phyloP scores from a whole-genome alignment of 2,113 vertebrate genomes.

The Sterna hirundo region DNA sequence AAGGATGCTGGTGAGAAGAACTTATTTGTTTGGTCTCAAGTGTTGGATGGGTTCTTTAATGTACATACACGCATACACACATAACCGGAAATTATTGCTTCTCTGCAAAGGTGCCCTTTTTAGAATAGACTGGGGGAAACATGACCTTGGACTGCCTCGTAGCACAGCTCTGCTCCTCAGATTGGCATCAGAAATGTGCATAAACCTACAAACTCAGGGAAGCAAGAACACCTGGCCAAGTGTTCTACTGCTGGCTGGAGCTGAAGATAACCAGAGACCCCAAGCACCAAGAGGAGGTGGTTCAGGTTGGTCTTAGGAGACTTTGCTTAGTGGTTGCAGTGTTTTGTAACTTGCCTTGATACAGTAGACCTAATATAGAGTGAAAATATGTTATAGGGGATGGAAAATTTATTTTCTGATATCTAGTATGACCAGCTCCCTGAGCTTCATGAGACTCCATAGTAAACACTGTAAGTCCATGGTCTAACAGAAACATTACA shows the following conservation, averaged over 20 bases:
- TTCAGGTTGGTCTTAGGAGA: background rate
- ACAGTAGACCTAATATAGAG: background rate
- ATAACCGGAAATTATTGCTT: background rate
- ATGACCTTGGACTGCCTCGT: background rate
- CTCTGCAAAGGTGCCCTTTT: background rate
- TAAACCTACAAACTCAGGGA: background rate
- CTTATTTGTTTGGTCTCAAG: background rate
- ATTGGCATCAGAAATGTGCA: background rate
- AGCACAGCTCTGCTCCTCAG: background rate
- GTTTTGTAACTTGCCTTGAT: background rate
- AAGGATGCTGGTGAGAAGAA: background rate
- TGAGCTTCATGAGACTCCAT: background rate
- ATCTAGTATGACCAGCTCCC: background rate
- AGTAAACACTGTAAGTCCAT: background rate
- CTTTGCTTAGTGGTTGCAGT: background rate
- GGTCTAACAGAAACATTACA: background rate
- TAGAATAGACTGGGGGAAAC: background rate
- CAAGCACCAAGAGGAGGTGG: background rate
- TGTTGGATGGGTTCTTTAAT: background rate
- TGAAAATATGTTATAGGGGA: background rate
- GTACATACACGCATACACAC: accelerated
- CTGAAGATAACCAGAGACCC: background rate
- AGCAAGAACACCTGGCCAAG: background rate
- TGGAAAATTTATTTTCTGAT: background rate
- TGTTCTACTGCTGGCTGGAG: background rate